Evolutionary conservation across 2,888 invertebrate genomes (phyloP), one percentile per base, ranked within the genome.

Genomic region (Melinopterus prodromus): DNA sequence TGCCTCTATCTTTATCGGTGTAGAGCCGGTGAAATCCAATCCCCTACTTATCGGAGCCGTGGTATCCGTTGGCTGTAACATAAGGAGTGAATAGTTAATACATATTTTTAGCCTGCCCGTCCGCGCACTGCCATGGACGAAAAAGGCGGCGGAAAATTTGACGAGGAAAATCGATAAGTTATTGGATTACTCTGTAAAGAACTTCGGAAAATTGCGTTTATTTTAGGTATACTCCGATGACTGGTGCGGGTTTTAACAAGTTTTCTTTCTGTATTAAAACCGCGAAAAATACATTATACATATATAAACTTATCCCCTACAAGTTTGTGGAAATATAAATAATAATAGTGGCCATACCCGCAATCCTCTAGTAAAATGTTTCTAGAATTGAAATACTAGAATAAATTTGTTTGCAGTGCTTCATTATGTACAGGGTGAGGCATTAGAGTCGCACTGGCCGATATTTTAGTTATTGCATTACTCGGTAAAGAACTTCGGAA

Each of bases 31-130:
- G 81, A 88, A 89, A 81, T 89, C 89, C 82, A 89, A 80, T 72
- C 87, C 88, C 81, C 89, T 86, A 80, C 83, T 88, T 90, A 92
- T 92, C 0, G 91, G 89, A 0, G 92, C 92, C 77, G 92, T 92
- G 6, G 92, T 91, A 86, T 93, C 93, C 76, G 92, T 92, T 0
- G 91, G 90, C 92, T 81, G 38, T 35, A 80, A 78, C 70, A 70
- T 76, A 53, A 53, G 53, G 53, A 53, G 53, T 12, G 53, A 53
- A 12, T 12, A 53, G 53, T 77, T 74, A 77, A 72, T 14, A 36
- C 71, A 15, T 76, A 53, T 53, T 53, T 53, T 53, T 53, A 53
- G 2, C 53, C 53, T 53, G 53, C 12, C 69, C 69, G n/a, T 16
- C 16, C 7, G 16, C 36, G 26, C 53, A 26, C 26, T 71, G 7